Base-by-base conservation (phyloP, 2,113 vertebrate species). In the Antidorcas marsupialis region DNA sequence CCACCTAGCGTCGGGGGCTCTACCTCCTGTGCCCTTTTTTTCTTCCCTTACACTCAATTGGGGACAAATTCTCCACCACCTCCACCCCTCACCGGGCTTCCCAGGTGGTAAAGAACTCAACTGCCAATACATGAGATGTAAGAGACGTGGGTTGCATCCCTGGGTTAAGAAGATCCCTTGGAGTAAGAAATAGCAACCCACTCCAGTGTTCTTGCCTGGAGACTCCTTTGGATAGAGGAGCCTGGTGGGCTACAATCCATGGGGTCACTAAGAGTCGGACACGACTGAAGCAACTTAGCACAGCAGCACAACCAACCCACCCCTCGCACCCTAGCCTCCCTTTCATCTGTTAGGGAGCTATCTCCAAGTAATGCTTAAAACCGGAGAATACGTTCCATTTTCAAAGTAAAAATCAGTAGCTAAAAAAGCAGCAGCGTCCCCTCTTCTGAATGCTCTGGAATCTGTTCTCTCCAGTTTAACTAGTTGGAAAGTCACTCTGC, bases 321-420 rank as follows among this genome's bases (percentile, higher is more conserved):
- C 17, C 17, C 5, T 47, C 6, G 30, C 19, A 10, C 76, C 76
- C 19, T 17, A 59, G n/a, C 19, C 36, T 64, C 64, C 11, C 28
- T 84, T 94, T 86, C 57, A 86, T 96, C 82, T 43, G 15, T 64
- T 93, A 83, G 1, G 27, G 64, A 62, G 85, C 83, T 27, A 64
- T 62, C 28, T 86, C 67, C 88, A 94, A 92, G n/a, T n/a, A 62
- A 91, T 57, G 36, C 67, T 79, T 84, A 93, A 96, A 79, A 87
- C 33, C 9, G 12, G 28, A 93, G 59, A 43, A 33, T 47, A 8
- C 11, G 47, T 95, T 79, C 84, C 67, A 85, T 67, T 95, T 97
- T 83, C 74, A 95, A 96, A 97, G 89, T 93, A 64, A 95, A 93
- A 53, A 89, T 60, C 67, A 94, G 95, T 90, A 59, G 60, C 82